Conservation (phyloP, 1,140 invertebrate genomes). For the Cotesia vestalis region DNA sequence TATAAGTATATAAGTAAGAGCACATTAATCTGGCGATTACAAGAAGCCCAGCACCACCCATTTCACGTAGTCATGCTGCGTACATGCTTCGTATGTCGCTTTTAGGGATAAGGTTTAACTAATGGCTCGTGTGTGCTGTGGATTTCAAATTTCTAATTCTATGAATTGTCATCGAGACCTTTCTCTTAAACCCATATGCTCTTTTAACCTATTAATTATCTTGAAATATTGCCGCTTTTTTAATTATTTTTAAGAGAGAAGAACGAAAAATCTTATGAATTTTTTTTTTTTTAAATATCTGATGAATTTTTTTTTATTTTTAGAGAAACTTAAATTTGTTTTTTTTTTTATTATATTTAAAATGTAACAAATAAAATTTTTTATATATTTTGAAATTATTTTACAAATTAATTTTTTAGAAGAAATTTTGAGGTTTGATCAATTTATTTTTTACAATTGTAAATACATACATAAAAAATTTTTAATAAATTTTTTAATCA, state of each 20-base stretch:
- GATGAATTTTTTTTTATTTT: too few species aligned
- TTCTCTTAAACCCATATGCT: neutral
- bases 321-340: too few species aligned
- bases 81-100: conserved; percentile 56
- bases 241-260: neutral
- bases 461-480: too few species aligned
- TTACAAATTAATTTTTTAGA: too few species aligned
- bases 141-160: conserved; percentile 4
- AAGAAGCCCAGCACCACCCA: conserved; percentile 60
- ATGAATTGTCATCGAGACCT: conserved; percentile 3
- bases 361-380: too few species aligned
- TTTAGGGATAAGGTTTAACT: conserved; percentile 39
- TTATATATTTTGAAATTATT: too few species aligned
- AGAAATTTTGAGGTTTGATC: too few species aligned
- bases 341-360: too few species aligned
- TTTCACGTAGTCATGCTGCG: conserved; percentile 56
- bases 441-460: too few species aligned
- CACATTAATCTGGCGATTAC: conserved; percentile 66
- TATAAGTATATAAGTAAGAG: conserved; percentile 40
- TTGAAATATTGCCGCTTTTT: neutral
- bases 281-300: too few species aligned
- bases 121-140: conserved; percentile 19
- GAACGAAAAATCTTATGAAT: neutral
- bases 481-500: too few species aligned
- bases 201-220: conserved; percentile 3